phyloP scores from a whole-genome alignment of 2,113 vertebrate genomes.

The Coracopsis vasa region DNA sequence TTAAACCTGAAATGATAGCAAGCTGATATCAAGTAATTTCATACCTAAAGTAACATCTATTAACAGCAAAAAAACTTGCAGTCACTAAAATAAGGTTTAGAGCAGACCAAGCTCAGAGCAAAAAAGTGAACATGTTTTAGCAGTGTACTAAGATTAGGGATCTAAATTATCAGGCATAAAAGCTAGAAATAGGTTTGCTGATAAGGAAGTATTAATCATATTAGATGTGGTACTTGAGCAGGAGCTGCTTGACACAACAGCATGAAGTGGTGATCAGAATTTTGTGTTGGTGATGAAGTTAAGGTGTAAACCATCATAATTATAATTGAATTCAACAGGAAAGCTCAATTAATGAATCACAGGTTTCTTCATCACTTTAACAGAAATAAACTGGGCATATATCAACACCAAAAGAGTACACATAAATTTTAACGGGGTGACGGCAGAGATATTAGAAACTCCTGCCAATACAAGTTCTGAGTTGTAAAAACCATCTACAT shows the following conservation, averaged over 20 bases:
- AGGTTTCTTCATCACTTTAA: not conserved
- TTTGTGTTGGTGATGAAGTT: not conserved
- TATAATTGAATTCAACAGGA: not conserved
- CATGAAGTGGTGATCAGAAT: not conserved
- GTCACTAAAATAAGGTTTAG: not conserved
- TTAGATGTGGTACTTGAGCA: not conserved
- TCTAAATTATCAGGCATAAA: not conserved
- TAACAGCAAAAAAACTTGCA: not conserved
- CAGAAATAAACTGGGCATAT: not conserved
- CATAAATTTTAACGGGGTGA: not conserved
- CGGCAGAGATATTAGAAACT: not conserved
- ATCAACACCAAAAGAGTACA: not conserved
- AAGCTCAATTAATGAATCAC: not conserved
- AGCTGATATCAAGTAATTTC: not conserved
- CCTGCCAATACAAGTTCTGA: not conserved
- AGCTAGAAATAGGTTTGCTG: not conserved
- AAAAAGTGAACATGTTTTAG: not conserved
- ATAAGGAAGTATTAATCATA: not conserved
- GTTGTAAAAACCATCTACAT: fast-evolving
- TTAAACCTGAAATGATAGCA: not conserved
- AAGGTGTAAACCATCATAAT: not conserved
- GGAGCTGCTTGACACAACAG: not conserved
- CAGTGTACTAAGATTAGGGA: not conserved
- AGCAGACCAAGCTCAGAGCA: not conserved
- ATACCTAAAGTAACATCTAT: not conserved